These are phyloP conservation scores for Mormyrops attenuatus DNA, from an alignment of 2,797 vertebrate species.

Conservation along the genomic window DNA sequence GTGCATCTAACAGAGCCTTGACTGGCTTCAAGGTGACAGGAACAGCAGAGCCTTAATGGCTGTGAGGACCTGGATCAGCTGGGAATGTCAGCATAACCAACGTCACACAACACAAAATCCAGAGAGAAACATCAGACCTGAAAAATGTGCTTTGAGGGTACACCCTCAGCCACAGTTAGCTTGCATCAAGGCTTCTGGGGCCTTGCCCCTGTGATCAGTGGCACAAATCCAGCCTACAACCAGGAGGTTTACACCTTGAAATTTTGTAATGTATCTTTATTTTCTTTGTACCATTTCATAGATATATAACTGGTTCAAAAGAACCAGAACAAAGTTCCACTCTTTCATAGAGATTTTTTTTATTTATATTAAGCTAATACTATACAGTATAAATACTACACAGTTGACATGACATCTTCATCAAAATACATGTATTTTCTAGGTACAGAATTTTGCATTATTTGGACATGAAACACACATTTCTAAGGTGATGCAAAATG, in stretches of 20 bases:
- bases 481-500: not conserved
- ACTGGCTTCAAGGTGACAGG: conserved; percentile 46
- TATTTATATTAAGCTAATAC: not conserved
- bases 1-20: conserved; percentile 51
- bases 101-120: not conserved
- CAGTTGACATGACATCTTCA: not conserved
- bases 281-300: not conserved
- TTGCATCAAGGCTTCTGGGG: not conserved
- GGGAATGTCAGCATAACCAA: conserved; percentile 33
- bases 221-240: not conserved
- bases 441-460: not conserved
- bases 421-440: not conserved
- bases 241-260: not conserved
- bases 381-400: not conserved
- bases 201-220: not conserved
- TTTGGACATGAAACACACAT: not conserved
- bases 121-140: not conserved
- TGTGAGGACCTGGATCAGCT: conserved; percentile 45
- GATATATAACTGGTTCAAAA: not conserved
- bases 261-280: not conserved
- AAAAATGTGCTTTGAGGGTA: not conserved
- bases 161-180: not conserved
- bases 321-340: not conserved
- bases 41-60: conserved; percentile 36
- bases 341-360: not conserved